Evolutionary conservation across 2,888 invertebrate genomes (phyloP), one percentile per base, ranked within the genome.

Genomic region (Atrina japonica): DNA sequence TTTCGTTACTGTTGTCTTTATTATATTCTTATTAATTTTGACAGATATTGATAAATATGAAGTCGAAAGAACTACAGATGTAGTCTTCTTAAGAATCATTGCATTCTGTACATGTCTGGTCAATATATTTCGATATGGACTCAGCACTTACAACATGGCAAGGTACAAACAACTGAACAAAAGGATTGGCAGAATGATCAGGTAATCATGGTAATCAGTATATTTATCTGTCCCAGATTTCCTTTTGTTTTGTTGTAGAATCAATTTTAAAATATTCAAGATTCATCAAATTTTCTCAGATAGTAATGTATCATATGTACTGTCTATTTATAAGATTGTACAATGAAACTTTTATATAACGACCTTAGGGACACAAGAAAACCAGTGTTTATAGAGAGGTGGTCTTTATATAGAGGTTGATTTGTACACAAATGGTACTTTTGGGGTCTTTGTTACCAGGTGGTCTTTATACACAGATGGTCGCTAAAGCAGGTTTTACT

Each of bases 101-200:
- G 94, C 95, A 0, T 95, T 95, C 87, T 93, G 93, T 29, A 93
- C 94, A 0, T 92, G 93, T 66, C 85, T 95, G 25, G 90, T 95
- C 3, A 91, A 92, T 75, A 90, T 95, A 27, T 90, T 95, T 6
- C 93, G 93, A 61, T 92, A 92, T 75, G 95, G 95, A 1, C 90
- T 95, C 76, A 88, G 93, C 66, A 94, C 94, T 0, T 95, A 94
- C 82, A 84, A 76, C 59, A 92, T 93, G 61, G 92, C 93, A 6
- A 90, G 93, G 72, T 95, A 94, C 82, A 91, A 93, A 79, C 95
- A 95, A 86, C 93, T 95, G 81, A 93, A 94, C 75, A 91, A 91
- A 77, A 80, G 91, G 11, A 81, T 91, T 35, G 90, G 90, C n/a
- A 82, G 86, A 61, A 85, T 90, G 77, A 88, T 90, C 73, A 88